Evolutionary conservation across 2,113 vertebrate genomes (phyloP), one percentile per base, ranked within the genome.

Genomic region (Eupsittula cactorum): DNA sequence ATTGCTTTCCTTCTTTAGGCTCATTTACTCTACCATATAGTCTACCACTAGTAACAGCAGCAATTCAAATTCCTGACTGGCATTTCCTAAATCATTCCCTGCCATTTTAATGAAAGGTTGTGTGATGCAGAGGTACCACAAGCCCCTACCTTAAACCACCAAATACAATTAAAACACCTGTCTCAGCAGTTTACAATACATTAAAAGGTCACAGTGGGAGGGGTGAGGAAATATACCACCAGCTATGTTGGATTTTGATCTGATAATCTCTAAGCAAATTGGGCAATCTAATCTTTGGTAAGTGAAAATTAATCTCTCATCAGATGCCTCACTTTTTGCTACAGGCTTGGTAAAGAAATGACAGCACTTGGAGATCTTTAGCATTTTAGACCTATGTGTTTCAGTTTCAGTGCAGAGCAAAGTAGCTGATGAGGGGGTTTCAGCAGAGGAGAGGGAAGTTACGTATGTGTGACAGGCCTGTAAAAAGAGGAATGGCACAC

Each of bases 201-300:
- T 50, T 92, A 64, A 93, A 93, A 96, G 81, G 88, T 93, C 93
- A 95, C 37, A 65, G 92, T n/a, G 53, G 91, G 83, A 94, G 65
- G 70, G 19, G 17, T 70, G 67, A 85, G 53, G 53, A 87, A 94
- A 74, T 46, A 77, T 2, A 84, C 15, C n/a, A 80, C 35, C 57
- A 94, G 16, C 33, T 93, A 53, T 16, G 31, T 3, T 65, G 39
- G 39, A 65, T 87, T 94, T 89, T 89, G 70, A 91, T 94, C 67
- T 87, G 59, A 82, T 89, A 91, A 87, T 62, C 41, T 86, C 55
- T 86, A 82, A 71, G 15, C 67, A 81, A 92, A 57, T 10, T 27
- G 16, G 28, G 67, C 59, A 74, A 87, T 65, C 73, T 68, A 10
- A 81, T 79, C 80, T 92, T 79, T 59, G 37, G 9, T 73, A 82